Percentiles rank a stretch among this genome's conserved stretches.
These are phyloP conservation scores for Porites divaricata DNA, from an alignment of 92 coral and sea anemone species.

Conservation along the genomic window DNA sequence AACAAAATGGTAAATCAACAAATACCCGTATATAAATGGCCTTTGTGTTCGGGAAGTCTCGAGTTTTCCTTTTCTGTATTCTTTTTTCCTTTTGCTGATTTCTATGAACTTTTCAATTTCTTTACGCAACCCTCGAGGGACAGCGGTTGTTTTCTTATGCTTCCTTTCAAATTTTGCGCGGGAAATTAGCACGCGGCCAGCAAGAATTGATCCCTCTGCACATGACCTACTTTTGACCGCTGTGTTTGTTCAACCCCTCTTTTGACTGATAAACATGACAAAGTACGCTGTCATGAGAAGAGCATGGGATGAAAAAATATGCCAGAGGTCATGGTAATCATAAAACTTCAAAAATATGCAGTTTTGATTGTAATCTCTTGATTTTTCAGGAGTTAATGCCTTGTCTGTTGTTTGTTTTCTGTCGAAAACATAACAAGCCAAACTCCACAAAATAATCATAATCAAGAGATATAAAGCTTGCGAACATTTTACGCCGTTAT, in stretches of 20 bases:
- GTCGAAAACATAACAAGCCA: conserved; percentile 62
- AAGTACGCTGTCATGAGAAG: conserved; percentile 79
- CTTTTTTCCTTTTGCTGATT: background rate
- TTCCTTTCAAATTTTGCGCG: background rate
- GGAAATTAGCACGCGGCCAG: background rate
- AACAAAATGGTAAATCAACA: background rate
- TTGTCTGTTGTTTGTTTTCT: conserved; percentile 72
- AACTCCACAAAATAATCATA: conserved; percentile 35
- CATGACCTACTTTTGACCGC: background rate
- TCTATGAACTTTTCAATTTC: background rate
- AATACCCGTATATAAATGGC: too few relatives aligned
- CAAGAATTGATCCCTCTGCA: background rate
- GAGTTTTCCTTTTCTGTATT: background rate
- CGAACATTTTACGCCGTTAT: conserved; percentile 20
- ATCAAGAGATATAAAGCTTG: conserved; percentile 57
- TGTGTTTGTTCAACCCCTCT: too few relatives aligned
- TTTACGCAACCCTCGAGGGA: background rate
- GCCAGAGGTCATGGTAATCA: conserved; percentile 88
- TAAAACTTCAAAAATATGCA: conserved; percentile 70
- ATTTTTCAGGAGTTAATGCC: conserved; percentile 54
- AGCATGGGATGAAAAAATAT: conserved; percentile 88
- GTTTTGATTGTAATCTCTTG: conserved; percentile 79
- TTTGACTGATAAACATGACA: conserved; percentile 71
- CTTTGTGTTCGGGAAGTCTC: too few relatives aligned
- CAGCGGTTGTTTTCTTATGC: background rate